phyloP scores from a whole-genome alignment of 2,113 vertebrate species.

The Platanista minor region DNA sequence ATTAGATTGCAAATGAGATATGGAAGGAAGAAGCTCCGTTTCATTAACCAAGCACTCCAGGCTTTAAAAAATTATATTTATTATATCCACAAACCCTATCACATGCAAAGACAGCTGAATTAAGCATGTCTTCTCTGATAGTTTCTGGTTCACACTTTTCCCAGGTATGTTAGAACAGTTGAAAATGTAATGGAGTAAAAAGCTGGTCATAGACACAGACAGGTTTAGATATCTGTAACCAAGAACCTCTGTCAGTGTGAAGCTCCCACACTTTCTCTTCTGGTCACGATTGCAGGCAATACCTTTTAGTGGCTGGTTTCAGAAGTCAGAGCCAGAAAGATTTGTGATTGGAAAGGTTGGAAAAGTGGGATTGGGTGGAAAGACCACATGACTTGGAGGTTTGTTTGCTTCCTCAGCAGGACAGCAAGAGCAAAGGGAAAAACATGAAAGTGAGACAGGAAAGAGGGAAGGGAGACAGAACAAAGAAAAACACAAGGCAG shows the following conservation, averaged over 20 bases:
- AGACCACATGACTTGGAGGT: not conserved
- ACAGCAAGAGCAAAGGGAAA: not conserved
- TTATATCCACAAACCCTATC: conserved; percentile 13
- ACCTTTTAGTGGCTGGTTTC: not conserved
- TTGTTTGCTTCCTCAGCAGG: not conserved
- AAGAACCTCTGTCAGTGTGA: not conserved
- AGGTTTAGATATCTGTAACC: not conserved
- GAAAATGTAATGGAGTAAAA: not conserved
- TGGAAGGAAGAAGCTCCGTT: conserved; percentile 11
- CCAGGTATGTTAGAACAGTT: not conserved
- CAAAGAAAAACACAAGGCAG: not conserved
- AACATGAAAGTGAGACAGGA: not conserved
- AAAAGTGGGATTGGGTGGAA: not conserved
- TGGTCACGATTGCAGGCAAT: not conserved
- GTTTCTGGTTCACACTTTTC: not conserved
- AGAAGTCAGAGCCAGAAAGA: not conserved
- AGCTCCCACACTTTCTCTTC: not conserved
- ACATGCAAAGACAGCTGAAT: conserved; percentile 4
- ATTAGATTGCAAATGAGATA: conserved; percentile 54
- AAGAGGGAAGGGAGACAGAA: not conserved
- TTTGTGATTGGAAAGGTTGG: not conserved
- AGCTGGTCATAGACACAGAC: not conserved
- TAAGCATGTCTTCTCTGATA: not conserved
- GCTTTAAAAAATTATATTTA: conserved; percentile 43
- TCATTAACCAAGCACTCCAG: conserved; percentile 47